phyloP scores from a whole-genome alignment of 2,797 vertebrate genomes.

The Falco peregrinus region DNA sequence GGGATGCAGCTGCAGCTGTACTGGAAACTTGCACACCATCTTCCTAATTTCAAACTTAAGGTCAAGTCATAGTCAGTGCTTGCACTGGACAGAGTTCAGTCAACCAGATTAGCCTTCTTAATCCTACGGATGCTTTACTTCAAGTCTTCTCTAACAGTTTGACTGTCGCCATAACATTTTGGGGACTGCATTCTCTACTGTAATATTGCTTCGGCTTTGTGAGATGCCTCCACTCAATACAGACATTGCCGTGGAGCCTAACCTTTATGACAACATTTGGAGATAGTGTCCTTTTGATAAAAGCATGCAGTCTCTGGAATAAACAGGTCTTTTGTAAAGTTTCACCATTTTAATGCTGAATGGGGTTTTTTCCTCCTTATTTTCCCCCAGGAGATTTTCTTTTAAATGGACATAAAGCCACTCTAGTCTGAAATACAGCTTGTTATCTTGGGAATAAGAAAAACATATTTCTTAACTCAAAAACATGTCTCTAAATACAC shows the following conservation, averaged over 20 bases:
- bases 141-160: background rate
- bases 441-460: conserved; percentile 60
- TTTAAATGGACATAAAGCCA: conserved; percentile 69
- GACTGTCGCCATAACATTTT: background rate
- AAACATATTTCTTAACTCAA: conserved; percentile 48
- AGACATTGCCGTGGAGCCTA: conserved; percentile 25
- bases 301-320: conserved; percentile 49
- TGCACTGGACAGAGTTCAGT: background rate
- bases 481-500: conserved; percentile 46
- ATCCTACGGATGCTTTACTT: background rate
- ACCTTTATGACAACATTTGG: conserved; percentile 18
- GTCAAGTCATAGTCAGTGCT: background rate
- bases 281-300: conserved; percentile 47
- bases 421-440: conserved; percentile 64
- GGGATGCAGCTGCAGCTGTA: background rate
- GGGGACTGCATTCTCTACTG: background rate
- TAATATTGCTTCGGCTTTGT: background rate
- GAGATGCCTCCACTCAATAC: background rate
- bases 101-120: conserved; percentile 10
- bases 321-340: conserved; percentile 63
- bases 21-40: background rate
- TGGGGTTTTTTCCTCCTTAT: conserved; percentile 46
- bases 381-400: conserved; percentile 62
- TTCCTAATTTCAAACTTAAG: conserved; percentile 17
- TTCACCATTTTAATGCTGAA: conserved; percentile 65